Evolutionary conservation across 2,888 invertebrate species (phyloP).

Genomic region (Anticlea derivata): DNA sequence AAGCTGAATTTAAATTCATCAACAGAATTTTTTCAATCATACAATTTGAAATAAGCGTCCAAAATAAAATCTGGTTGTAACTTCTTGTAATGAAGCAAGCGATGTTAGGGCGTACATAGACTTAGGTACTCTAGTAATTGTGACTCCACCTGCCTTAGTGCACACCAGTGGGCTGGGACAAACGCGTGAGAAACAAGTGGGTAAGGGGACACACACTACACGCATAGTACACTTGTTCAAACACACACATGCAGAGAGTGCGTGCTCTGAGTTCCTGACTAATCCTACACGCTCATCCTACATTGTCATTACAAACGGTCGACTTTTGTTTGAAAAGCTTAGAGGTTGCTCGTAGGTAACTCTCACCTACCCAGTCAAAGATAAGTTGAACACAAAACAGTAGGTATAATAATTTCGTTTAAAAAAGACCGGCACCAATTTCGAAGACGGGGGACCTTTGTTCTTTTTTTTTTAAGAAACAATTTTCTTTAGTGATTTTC

Average conservation of each 20-base stretch:
- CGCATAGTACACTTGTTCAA: constrained; percentile 21
- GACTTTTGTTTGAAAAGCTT: constrained; percentile 17
- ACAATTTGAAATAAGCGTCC: background rate
- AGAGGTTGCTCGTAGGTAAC: background rate
- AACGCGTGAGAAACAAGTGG: constrained; percentile 48
- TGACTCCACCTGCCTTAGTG: constrained; percentile 59
- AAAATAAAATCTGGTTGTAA: background rate
- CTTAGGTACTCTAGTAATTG: constrained; percentile 63
- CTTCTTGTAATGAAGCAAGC: constrained; percentile 11
- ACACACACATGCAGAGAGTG: constrained; percentile 20
- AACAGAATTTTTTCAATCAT: too few relatives aligned
- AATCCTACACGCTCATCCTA: constrained; percentile 25
- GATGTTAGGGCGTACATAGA: constrained; percentile 57
- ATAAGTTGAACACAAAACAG: background rate
- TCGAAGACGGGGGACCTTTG: too few relatives aligned
- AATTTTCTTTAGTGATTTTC: too few relatives aligned
- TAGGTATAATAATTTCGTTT: too few relatives aligned
- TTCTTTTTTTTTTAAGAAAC: too few relatives aligned
- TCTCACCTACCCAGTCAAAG: background rate
- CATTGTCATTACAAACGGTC: constrained; percentile 25
- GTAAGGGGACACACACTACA: constrained; percentile 43
- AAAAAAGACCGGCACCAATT: too few relatives aligned
- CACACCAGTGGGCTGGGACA: constrained; percentile 45
- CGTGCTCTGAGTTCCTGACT: constrained; percentile 25
- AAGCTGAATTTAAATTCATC: too few relatives aligned